phyloP scores from a whole-genome alignment of 2,113 vertebrate genomes.

The Thamnophis sirtalis region DNA sequence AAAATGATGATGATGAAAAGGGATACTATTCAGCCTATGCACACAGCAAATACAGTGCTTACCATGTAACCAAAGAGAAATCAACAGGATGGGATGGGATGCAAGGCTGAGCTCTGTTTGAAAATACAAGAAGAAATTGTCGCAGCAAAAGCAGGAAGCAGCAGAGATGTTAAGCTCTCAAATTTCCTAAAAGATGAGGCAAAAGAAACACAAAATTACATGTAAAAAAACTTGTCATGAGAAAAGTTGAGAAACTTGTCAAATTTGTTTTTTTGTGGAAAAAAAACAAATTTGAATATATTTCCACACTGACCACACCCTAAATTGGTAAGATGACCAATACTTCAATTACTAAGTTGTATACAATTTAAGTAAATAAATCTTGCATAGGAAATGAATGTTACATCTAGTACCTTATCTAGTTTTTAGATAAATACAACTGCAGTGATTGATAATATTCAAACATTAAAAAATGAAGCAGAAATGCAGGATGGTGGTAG shows the following conservation, averaged over 20 bases:
- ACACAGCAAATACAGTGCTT: constrained; percentile 57
- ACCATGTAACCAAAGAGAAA: constrained; percentile 57
- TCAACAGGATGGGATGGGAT: constrained; percentile 54
- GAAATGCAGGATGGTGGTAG: not conserved
- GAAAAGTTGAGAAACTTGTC: too few species aligned
- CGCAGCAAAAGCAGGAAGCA: constrained; percentile 55
- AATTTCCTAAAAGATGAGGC: constrained; percentile 46
- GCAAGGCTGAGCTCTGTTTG: constrained; percentile 48
- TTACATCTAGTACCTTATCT: not conserved
- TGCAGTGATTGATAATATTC: not conserved
- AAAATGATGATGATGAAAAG: constrained; percentile 13
- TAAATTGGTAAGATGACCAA: not conserved
- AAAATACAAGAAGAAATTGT: constrained; percentile 47
- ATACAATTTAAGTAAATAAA: not conserved
- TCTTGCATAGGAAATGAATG: not conserved
- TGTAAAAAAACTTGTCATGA: constrained; percentile 7
- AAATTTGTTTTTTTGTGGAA: too few species aligned
- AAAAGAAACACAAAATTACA: constrained; percentile 17
- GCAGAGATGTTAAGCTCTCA: constrained; percentile 52
- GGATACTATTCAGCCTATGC: constrained; percentile 50
- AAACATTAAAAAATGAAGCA: not conserved
- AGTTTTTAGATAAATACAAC: not conserved
- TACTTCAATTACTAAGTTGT: constrained; percentile 10
- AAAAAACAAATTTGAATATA: not conserved
- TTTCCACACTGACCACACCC: not conserved